Evolutionary conservation across 1,140 invertebrate species (phyloP), one percentile per base, ranked within the genome.

Genomic region (Drosophila trapezifrons): DNA sequence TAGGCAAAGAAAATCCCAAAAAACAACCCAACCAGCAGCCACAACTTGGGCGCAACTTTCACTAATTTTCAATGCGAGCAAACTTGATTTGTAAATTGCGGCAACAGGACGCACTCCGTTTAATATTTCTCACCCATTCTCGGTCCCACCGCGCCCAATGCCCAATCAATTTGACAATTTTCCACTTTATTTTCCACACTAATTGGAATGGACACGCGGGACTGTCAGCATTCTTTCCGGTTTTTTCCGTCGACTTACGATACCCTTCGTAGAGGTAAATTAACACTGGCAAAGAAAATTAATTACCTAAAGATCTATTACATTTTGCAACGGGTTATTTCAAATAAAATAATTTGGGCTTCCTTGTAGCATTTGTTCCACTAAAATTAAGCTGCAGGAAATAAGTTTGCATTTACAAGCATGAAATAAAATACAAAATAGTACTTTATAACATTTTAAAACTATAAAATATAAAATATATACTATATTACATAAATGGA

Each of bases 11-110:
- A 40, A 56, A 32, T 37, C n/a, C 78, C 64, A 71, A 58, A 71
- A 58, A 57, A 47, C 40, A 55, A 38, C 47, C 20, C 43, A 56
- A 49, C 20, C 45, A 76, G 49, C 46, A n/a, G 64, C 62, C 42
- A 32, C 51, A 59, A 51, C 58, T 70, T 77, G 77, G 78, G 60
- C 78, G 46, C 70, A 86, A 86, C 83, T 86, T 86, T 86, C 83
- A 86, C 83, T 85, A 70, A 76, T 76, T 76, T 76, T 76, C 72
- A 76, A 76, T 67, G 73, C 73, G 62, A 71, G 67, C 57, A 65
- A 77, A 85, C 84, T 85, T 81, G 78, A 81, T 85, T 80, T 83
- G 63, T 47, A 76, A 79, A 82, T 49, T 79, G 58, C 63, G 22
- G 75, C 42, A 51, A 69, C 78, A 83, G 83, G 80, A 89, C 84